Evolutionary conservation across 30 jellyfish, hydroid and myxozoan species (phyloP).

Genomic region (Sanderia malayensis): DNA sequence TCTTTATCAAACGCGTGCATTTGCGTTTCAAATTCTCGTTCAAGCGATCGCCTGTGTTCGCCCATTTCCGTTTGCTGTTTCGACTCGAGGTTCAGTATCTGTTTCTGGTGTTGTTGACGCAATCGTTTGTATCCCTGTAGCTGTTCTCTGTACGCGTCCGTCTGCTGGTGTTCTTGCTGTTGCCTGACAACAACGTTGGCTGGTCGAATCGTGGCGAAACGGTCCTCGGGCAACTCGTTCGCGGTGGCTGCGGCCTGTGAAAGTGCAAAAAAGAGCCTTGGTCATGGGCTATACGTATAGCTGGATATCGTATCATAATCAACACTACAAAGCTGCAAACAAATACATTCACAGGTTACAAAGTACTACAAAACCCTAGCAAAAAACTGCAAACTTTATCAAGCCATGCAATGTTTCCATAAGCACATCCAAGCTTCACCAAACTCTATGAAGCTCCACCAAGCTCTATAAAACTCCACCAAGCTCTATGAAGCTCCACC

Average conservation of each 20-base stretch:
- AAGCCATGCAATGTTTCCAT: no score
- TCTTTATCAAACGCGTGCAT: constrained; percentile 97
- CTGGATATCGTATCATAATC: no score
- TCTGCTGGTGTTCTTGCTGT: constrained; percentile 94
- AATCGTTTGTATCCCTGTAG: constrained; percentile 96
- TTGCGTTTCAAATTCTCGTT: constrained; percentile 94
- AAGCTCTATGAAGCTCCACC: no score
- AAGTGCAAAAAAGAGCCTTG: no score
- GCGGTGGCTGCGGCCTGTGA: constrained; percentile 46
- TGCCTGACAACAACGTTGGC: constrained; percentile 98
- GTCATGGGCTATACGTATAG: no score
- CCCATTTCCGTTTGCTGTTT: constrained; percentile 91
- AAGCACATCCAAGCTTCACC: no score
- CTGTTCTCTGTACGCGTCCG: constrained; percentile 98
- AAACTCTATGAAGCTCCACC: no score
- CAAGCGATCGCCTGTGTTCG: constrained; percentile 89
- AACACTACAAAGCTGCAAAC: no score
- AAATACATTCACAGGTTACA: no score
- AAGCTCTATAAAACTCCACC: no score
- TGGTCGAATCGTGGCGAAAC: constrained; percentile 98
- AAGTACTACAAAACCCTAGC: no score
- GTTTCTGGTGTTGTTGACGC: constrained; percentile 97
- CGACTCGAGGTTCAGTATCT: constrained; percentile 71
- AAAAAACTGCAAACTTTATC: no score
- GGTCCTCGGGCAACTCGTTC: constrained; percentile 60